Conservation (phyloP, 2,888 invertebrate species). For the Cheilosia urbana region DNA sequence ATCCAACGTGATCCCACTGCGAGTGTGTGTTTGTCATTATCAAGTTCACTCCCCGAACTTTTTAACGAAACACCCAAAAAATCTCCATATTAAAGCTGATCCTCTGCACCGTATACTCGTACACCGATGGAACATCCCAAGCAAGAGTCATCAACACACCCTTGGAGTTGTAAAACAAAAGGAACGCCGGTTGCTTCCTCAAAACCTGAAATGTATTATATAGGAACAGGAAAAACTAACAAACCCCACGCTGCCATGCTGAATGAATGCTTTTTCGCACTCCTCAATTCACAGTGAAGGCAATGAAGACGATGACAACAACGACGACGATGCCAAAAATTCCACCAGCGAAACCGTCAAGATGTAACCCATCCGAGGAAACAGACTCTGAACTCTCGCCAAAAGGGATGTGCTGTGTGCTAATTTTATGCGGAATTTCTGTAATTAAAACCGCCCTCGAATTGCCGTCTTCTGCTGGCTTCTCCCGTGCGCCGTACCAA, state of each 20-base stretch:
- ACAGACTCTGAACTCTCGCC: not conserved
- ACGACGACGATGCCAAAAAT: not conserved
- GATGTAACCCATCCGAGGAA: slow-evolving; percentile 59
- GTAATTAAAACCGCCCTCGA: slow-evolving; percentile 74
- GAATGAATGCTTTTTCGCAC: slow-evolving; percentile 75
- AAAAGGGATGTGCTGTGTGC: slow-evolving; percentile 38
- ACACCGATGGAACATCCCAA: slow-evolving; percentile 7
- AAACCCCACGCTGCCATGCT: slow-evolving; percentile 49
- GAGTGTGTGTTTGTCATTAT: slow-evolving; percentile 65
- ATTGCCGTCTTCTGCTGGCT: slow-evolving; percentile 32
- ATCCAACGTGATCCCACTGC: not conserved
- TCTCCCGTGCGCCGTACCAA: slow-evolving; percentile 12
- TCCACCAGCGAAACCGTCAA: slow-evolving; percentile 54
- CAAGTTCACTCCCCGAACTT: slow-evolving; percentile 50
- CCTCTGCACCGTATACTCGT: slow-evolving; percentile 45
- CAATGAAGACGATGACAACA: slow-evolving; percentile 25
- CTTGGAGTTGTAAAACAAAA: slow-evolving; percentile 68
- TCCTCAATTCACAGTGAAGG: slow-evolving; percentile 52
- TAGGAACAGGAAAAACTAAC: slow-evolving; percentile 3
- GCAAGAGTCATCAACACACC: slow-evolving; percentile 32
- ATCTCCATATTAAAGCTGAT: slow-evolving; percentile 72
- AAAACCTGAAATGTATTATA: slow-evolving; percentile 12
- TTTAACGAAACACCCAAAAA: slow-evolving; percentile 32
- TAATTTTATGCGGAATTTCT: slow-evolving; percentile 76
- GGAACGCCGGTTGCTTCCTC: not conserved